These are phyloP conservation scores for Cacatua alba DNA, from an alignment of 2,113 vertebrate species.

Conservation along the genomic window DNA sequence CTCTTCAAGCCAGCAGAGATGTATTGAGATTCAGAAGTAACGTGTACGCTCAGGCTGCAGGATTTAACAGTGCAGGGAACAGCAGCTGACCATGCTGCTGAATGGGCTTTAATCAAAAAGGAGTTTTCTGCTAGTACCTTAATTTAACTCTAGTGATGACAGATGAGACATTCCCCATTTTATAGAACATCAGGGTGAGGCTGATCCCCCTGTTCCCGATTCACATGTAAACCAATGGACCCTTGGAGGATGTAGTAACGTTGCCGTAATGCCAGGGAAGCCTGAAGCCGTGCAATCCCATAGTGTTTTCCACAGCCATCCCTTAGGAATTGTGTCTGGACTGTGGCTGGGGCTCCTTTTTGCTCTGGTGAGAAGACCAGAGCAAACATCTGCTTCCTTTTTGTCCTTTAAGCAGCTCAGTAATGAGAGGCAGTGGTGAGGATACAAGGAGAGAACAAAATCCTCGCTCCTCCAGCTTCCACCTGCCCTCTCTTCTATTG, in stretches of 20 bases:
- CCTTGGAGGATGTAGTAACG: background rate
- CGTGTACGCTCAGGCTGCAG: background rate
- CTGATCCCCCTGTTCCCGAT: background rate
- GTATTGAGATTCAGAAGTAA: background rate
- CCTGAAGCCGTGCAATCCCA: background rate
- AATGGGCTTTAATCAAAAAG: background rate
- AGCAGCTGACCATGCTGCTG: background rate
- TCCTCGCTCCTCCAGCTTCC: background rate
- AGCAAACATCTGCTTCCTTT: background rate
- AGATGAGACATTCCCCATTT: background rate
- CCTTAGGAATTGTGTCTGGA: background rate
- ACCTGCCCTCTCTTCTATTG: no score
- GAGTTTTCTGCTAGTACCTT: background rate
- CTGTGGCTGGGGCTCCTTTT: background rate
- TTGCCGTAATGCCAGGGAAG: background rate
- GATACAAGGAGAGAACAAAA: background rate
- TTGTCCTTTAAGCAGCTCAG: background rate
- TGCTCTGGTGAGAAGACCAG: background rate
- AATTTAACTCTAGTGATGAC: background rate
- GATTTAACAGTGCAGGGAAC: background rate
- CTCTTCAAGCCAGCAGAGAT: background rate
- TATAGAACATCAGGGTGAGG: accelerated
- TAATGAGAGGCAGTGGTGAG: background rate
- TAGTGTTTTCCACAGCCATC: background rate
- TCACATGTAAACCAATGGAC: accelerated